Base-by-base conservation (phyloP, 2,888 invertebrate genomes). In the Leptarthrus brevirostris region DNA sequence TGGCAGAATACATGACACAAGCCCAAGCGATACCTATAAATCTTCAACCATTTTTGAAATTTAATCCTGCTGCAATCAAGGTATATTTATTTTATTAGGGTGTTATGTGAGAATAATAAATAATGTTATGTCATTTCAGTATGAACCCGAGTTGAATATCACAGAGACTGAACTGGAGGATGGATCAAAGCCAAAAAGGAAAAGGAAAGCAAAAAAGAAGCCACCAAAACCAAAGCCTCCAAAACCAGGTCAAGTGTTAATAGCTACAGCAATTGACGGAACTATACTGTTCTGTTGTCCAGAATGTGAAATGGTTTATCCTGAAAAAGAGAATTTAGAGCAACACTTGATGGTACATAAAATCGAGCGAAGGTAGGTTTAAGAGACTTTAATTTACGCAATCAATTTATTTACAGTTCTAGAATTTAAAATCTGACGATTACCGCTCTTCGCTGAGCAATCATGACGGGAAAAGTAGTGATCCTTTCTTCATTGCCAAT, bases 131-230 rank as follows among this genome's bases (percentile, higher is more conserved):
- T 16, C 8, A 30, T 70, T 72, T 6, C 34, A 79, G 79, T 77
- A 75, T 75, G 79, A 88, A 78, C 81, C 87, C 54, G 87, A 87
- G 77, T 81, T 85, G 36, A 49, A 52, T 66, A 61, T 36, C 30
- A 74, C 69, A 83, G 83, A 75, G 80, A 34, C 40, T 20, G 61
- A 56, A 34, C 16, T 16, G 22, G 76, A 74, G 8, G 75, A 74
- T 14, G 74, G 84, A 2, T 79, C 77, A 10, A 77, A 82, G 71
- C 81, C 78, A 82, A 72, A 79, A 72, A 26, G 78, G 74, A 93
- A 92, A 86, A 92, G 92, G 86, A 92, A 92, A 80, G 91, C 92
- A 84, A 92, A 92, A 87, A 93, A 93, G 86, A 93, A 93, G 83
- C 90, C 92, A 0, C 89, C 92, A 1, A 92, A 92, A 81, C 92